Evolutionary conservation across 1,140 invertebrate genomes (phyloP).

Genomic region (Calliphora vicina): DNA sequence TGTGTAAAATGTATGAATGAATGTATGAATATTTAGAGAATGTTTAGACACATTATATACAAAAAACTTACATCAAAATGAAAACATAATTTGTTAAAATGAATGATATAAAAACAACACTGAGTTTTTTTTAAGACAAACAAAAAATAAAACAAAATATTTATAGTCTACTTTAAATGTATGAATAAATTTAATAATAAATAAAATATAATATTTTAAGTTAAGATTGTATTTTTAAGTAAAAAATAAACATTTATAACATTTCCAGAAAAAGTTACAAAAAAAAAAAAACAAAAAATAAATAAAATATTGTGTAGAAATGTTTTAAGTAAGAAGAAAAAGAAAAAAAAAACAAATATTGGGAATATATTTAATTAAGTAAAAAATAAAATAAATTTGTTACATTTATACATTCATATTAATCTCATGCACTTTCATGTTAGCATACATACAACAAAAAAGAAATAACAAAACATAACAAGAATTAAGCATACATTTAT

Average conservation of each 20-base stretch:
- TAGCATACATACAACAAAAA: not conserved
- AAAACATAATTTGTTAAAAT: not conserved
- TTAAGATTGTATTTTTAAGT: not conserved
- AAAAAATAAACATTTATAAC: not conserved
- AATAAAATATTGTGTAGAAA: not conserved
- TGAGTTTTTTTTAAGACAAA: not conserved
- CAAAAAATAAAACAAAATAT: not conserved
- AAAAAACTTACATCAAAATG: not conserved
- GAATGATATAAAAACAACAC: not conserved
- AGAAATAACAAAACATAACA: not conserved
- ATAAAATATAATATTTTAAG: not conserved
- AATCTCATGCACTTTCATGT: conserved; percentile 13
- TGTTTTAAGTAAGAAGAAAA: not conserved
- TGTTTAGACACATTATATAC: not conserved
- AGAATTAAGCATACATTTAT: no score
- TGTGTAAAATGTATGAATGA: not conserved
- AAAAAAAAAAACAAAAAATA: not conserved
- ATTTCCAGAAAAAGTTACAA: not conserved
- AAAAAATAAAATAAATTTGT: not conserved
- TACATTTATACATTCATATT: not conserved
- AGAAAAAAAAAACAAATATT: not conserved
- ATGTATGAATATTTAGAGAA: not conserved
- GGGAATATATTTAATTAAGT: not conserved
- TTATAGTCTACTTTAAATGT: not conserved
- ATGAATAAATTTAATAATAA: not conserved